These are phyloP conservation scores for Agrilus planipennis DNA, from an alignment of 1,140 invertebrate genomes.

Conservation along the genomic window DNA sequence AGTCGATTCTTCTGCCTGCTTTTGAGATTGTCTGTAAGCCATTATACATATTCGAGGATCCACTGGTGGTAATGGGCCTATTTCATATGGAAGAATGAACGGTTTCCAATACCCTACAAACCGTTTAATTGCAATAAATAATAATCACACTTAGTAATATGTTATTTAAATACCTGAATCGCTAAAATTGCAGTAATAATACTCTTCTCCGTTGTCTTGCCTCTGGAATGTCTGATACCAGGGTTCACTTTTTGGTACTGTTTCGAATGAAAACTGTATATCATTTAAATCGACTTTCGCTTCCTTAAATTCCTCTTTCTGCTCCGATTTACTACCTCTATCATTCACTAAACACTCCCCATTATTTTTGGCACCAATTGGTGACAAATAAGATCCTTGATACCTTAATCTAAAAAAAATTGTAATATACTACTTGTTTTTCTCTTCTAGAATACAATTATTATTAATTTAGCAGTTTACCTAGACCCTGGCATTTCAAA, in stretches of 20 bases:
- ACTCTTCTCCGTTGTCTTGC: constrained; percentile 55
- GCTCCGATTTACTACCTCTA: constrained; percentile 2
- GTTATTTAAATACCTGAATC: constrained; percentile 33
- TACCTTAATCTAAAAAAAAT: constrained; percentile 27
- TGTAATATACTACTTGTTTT: neutral
- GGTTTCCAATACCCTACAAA: constrained; percentile 33
- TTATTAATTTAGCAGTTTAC: no score
- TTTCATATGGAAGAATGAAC: constrained; percentile 65
- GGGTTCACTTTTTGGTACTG: constrained; percentile 53
- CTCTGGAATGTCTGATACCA: constrained; percentile 68
- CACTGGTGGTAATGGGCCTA: constrained; percentile 46
- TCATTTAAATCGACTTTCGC: constrained; percentile 27
- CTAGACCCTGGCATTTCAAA: constrained; percentile 46
- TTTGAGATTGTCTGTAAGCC: constrained; percentile 23
- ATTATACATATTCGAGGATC: constrained; percentile 36
- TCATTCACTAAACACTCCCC: constrained; percentile 19
- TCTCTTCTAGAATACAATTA: no score
- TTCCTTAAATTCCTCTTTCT: constrained; percentile 9
- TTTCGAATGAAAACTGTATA: constrained; percentile 64
- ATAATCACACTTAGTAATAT: no score
- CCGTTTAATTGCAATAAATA: neutral
- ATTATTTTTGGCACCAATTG: constrained; percentile 17
- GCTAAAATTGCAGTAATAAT: constrained; percentile 36
- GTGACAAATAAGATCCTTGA: constrained; percentile 27
- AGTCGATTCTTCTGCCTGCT: no score